Evolutionary conservation across 2,888 invertebrate species (phyloP), one percentile per base, ranked within the genome.

Genomic region (Sthenelais limicola): DNA sequence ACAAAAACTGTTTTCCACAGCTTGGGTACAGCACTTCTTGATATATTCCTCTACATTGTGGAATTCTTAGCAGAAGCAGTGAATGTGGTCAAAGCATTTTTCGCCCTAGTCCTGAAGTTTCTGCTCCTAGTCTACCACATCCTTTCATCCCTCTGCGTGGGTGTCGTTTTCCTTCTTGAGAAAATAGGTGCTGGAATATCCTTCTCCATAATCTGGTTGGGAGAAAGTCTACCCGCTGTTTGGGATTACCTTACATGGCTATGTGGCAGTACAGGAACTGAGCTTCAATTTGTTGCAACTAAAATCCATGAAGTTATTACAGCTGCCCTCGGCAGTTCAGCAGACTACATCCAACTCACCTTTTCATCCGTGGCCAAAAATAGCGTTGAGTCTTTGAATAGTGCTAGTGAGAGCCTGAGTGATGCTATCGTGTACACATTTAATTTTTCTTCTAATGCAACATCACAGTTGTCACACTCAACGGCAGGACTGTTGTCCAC

Each of bases 1-100:
- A 38, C 51, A 32, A 26, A 38, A 5, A 56, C 38, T 3, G 51
- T 70, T 4, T 15, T 49, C 51, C 7, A 28, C n/a, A 52, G 70
- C 18, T 28, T 70, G 15, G 21, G 38, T 15, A 33, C 54, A 7
- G 70, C 70, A 15, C 9, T 38, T 1, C 15, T 21, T 4, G 71
- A 71, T 12, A 62, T 71, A 18, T 32, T 71, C 4, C 62, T 24
- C 26, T 71, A 71, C 62, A 71, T 71, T 18, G 28, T 15, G 3
- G 71, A 71, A 18, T 71, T 71, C 24, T 30, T 71, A 9, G 1
- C 48, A 9, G 71, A 71, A 24, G 71, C 54, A 7, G 5, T 71
- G 5, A 15, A 71, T 15, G 58, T 71, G 15, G 18, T 62, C 5
- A 15, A 26, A 21, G 62, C 32, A 5, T 47, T 26, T n/a, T 1